Base-by-base conservation (phyloP, 2,888 invertebrate species). In the Diarsia dahlii region DNA sequence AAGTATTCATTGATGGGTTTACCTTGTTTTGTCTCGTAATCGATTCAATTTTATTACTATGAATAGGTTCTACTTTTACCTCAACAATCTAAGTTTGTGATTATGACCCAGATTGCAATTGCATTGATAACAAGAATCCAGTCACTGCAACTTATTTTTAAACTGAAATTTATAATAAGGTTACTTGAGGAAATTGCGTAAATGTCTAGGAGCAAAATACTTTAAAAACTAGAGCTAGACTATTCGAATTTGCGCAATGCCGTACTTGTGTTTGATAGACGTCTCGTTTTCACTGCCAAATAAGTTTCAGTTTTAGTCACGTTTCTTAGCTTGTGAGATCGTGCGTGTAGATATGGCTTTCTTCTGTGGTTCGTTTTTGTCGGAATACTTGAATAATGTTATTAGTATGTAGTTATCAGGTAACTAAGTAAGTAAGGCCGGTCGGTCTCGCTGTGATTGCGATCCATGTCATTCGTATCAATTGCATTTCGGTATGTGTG, bases 311-410 rank as follows among this genome's bases (percentile, higher is more conserved):
- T 87, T 90, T 88, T 80, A 88, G 89, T 92, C 91, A 92, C 91
- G 91, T 89, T 88, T 85, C 74, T 67, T 84, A 86, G 84, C 69
- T 72, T 82, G 81, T 83, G 66, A 84, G 84, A 88, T 91, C 91
- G 89, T 91, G 91, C 90, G 89, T 88, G 84, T 90, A 89, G 78
- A 81, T n/a, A n/a, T 81, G 76, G 79, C 79, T 89, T 89, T 89
- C 87, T 86, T 90, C 86, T 77, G 72, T 76, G 75, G 39, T 69
- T 66, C 15, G 64, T 85, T 78, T 87, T 84, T 78, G 46, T 67
- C 58, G 18, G 52, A 28, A 66, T 77, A 64, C 66, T 71, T 13
- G 10, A 52, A 54, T 68, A 76, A 67, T 83, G 54, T 64, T 74
- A 79, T 70, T 62, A 72, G 54, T 77, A 20, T 64, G 45, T 68